Conservation (phyloP, 2,888 invertebrate species). For the Chrysolina oricalcia region DNA sequence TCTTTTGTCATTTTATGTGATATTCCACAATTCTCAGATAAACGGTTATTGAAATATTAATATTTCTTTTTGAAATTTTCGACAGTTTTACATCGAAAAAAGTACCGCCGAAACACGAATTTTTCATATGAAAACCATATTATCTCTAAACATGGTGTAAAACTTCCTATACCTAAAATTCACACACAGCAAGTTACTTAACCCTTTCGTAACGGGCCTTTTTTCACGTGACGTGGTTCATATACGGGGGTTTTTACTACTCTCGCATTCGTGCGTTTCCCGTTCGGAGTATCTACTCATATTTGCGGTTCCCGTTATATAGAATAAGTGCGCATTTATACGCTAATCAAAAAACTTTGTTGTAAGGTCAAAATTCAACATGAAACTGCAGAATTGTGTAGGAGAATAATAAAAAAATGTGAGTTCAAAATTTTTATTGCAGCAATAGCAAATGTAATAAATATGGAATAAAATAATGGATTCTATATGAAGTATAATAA, state of each 20-base stretch:
- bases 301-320: constrained; percentile 27
- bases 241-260: neutral
- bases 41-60: no score
- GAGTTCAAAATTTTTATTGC: neutral
- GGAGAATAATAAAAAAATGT: neutral
- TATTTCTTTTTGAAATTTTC: no score
- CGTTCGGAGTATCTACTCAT: constrained; percentile 19
- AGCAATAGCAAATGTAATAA: neutral
- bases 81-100: no score
- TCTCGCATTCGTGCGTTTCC: constrained; percentile 18
- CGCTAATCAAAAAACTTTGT: no score
- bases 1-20: no score
- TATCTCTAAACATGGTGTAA: no score
- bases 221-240: constrained; percentile 14
- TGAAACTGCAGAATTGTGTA: neutral
- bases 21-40: no score
- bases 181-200: no score
- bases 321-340: no score
- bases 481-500: neutral
- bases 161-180: no score
- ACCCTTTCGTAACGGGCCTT: constrained; percentile 8
- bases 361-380: constrained; percentile 5
- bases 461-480: neutral
- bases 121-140: no score
- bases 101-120: no score